phyloP scores from a whole-genome alignment of 2,888 invertebrate species.

The Hymenopus coronatus region DNA sequence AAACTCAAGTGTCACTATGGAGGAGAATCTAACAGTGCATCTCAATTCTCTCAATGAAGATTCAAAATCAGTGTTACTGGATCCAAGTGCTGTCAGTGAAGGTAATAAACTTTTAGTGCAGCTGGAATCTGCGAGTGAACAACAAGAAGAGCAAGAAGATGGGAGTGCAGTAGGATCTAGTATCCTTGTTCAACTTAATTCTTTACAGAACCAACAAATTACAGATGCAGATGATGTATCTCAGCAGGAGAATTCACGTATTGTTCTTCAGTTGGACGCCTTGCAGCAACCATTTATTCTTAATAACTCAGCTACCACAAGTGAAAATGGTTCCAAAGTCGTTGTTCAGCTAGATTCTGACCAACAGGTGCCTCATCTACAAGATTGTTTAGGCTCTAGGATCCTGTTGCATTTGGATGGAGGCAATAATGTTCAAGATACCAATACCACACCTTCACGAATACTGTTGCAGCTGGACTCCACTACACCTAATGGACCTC shows the following conservation, averaged over 20 bases:
- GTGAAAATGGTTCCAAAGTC: not conserved
- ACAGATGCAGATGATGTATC: not conserved
- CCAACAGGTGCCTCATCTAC: not conserved
- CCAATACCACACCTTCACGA: not conserved
- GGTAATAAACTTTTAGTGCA: not conserved
- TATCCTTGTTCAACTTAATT: not conserved
- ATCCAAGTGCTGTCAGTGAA: not conserved
- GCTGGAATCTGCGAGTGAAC: not conserved
- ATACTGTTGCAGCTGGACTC: slow-evolving; percentile 11
- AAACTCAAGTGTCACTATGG: not conserved
- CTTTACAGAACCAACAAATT: not conserved
- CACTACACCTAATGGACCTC: not conserved
- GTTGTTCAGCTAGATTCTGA: not conserved
- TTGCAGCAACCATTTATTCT: not conserved
- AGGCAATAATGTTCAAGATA: not conserved
- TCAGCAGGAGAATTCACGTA: not conserved
- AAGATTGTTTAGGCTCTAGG: not conserved
- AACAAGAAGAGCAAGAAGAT: not conserved
- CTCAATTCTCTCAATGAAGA: not conserved
- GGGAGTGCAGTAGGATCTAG: not conserved
- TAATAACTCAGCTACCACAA: not conserved
- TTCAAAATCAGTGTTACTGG: not conserved
- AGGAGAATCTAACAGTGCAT: not conserved
- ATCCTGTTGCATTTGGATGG: not conserved
- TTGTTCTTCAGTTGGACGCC: not conserved